phyloP scores from a whole-genome alignment of 64 coral and sea anemone genomes.

The Montipora foliosa region DNA sequence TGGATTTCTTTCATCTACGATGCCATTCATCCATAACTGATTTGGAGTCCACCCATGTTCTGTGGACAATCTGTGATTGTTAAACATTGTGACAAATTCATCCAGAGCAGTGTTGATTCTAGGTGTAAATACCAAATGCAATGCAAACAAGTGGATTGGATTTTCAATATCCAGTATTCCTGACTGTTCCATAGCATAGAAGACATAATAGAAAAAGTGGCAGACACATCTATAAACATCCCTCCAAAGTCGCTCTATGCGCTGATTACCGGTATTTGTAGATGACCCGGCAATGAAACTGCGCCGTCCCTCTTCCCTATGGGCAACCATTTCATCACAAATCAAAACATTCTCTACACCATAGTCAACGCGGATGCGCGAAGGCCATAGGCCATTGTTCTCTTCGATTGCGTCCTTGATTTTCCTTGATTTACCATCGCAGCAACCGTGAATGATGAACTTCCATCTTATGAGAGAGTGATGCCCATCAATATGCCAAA shows the following conservation, averaged over 20 bases:
- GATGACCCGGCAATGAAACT: no score
- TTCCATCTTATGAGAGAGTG: slow-evolving; percentile 43
- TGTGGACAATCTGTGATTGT: slow-evolving; percentile 65
- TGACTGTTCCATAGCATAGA: slow-evolving; percentile 60
- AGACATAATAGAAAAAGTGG: slow-evolving; percentile 26
- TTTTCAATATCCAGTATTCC: neutral
- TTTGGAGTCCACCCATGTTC: slow-evolving; percentile 57
- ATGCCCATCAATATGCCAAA: slow-evolving; percentile 63
- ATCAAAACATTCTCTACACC: no score
- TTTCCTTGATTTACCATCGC: slow-evolving; percentile 58
- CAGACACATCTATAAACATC: slow-evolving; percentile 57
- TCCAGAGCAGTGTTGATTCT: neutral
- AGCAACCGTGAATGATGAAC: slow-evolving; percentile 42
- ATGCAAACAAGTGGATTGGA: no score
- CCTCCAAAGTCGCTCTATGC: slow-evolving; percentile 36
- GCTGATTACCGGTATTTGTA: no score
- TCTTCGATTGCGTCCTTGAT: slow-evolving; percentile 47
- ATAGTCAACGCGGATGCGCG: neutral
- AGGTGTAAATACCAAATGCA: no score
- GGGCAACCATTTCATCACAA: no score
- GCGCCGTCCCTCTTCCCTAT: no score
- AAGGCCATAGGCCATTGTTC: slow-evolving; percentile 36
- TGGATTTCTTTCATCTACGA: slow-evolving; percentile 49
- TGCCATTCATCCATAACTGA: slow-evolving; percentile 50
- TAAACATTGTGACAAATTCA: slow-evolving; percentile 70